Evolutionary conservation across 30 jellyfish, hydroid and myxozoan species (phyloP), one percentile per base, ranked within the genome.

Genomic region (Euphysa ruthae): DNA sequence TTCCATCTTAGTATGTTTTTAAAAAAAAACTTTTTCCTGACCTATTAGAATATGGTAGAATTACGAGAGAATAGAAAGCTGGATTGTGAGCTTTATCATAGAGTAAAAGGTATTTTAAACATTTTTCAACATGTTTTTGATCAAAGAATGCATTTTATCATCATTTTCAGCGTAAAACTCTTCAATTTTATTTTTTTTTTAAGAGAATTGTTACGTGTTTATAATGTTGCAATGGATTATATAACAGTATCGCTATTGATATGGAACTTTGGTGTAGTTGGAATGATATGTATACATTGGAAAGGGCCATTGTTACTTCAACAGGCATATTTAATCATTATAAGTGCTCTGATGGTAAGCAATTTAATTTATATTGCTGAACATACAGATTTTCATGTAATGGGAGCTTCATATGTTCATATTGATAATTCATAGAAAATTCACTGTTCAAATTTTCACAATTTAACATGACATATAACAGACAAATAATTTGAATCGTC

Each of bases 231-330:
- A 42, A 90, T 92, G 99, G 99, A 92, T 66, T 83, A 65, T 79
- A 70, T 92, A 35, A 83, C 99, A 24, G 77, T 79, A 83, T 92
- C 93, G 3, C 58, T 92, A 25, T 64, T 92, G 57, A 74, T 82
- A 27, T 83, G 94, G 95, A 92, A 92, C 60, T 84, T 83, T 85
- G 96, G 96, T 20, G 93, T 84, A 29, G 93, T 92, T 64, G 99
- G 99, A 7, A 77, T 92, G 96, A 62, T 92, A 6, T 78, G 96
- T 32, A 71, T 92, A 49, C 96, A 83, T 66, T 83, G 99, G 96
- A 92, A 92, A 70, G 95, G 95, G 6, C 96, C 99, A 13, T 70
- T 92, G 54, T 23, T 77, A 27, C 66, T 92, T 42, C 99, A 92
- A 66, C 99, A 92, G 56, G 80, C 79, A 70, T 92, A 92, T 58